Evolutionary conservation across 2,797 vertebrate species (phyloP).

Genomic region (Lacerta agilis): DNA sequence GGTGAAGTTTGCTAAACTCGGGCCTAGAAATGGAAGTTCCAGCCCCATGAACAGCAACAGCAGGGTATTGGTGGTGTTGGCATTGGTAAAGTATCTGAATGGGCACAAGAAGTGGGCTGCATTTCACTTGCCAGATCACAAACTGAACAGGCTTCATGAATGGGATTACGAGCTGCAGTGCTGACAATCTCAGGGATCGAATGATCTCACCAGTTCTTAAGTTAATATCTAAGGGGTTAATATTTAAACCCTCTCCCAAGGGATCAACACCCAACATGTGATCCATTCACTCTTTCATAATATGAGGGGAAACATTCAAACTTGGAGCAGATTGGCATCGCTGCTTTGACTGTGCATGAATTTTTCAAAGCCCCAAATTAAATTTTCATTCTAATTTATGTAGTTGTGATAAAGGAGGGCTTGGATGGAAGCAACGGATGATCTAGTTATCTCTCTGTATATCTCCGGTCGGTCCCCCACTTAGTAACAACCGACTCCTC

Average conservation of each 20-base stretch:
- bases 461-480: neutral
- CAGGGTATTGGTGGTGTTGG: no score
- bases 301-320: neutral
- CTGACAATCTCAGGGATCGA: no score
- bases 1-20: no score
- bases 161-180: neutral
- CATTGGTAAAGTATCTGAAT: neutral
- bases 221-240: neutral
- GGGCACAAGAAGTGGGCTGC: neutral
- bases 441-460: constrained; percentile 6
- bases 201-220: neutral
- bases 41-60: no score
- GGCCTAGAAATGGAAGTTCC: no score
- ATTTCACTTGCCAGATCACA: neutral
- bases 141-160: neutral
- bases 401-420: neutral
- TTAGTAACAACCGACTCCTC: constrained; percentile 24
- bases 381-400: constrained; percentile 46
- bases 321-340: neutral
- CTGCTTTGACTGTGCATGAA: neutral
- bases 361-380: constrained; percentile 28
- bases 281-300: neutral
- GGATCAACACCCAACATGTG: no score
- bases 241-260: neutral
- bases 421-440: neutral